A percentile compares a stretch with the other conserved stretches of the same genome.
phyloP scores from a whole-genome alignment of 1,140 invertebrate species.

The Oscheius sp. region DNA sequence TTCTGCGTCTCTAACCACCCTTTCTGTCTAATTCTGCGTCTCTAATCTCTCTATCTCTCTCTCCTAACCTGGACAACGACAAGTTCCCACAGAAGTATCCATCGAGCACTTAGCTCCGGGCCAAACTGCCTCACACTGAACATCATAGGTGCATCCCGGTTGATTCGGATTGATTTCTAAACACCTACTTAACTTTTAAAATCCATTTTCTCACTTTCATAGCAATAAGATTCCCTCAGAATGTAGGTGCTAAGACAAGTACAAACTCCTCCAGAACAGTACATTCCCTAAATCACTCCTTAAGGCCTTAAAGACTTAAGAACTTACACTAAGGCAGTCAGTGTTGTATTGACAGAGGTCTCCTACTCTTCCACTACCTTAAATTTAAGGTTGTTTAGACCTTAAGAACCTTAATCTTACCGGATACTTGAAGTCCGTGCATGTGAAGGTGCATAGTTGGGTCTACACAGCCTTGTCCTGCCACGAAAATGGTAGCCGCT shows the following conservation, averaged over 20 bases:
- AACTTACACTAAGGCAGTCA: conserved; percentile 37
- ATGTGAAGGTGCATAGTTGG: conserved; percentile 31
- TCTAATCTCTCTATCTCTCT: too few species aligned
- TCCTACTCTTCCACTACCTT: conserved; percentile 35
- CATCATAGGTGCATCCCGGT: conserved; percentile 40
- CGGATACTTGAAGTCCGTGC: conserved; percentile 31
- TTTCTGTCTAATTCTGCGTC: too few species aligned
- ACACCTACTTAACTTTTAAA: neutral
- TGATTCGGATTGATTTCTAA: conserved; percentile 43
- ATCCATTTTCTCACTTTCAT: conserved; percentile 34
- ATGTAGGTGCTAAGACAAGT: conserved; percentile 39
- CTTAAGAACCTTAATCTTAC: too few species aligned
- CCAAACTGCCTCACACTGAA: conserved; percentile 41
- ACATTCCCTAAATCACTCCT: conserved; percentile 36
- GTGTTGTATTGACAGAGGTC: conserved; percentile 41
- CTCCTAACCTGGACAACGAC: conserved; percentile 31
- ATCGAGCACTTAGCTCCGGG: conserved; percentile 38
- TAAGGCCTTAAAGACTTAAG: neutral
- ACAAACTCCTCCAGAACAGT: conserved; percentile 36
- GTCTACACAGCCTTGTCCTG: conserved; percentile 28
- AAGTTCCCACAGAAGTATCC: conserved; percentile 36
- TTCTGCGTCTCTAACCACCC: too few species aligned
- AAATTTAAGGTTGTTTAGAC: too few species aligned
- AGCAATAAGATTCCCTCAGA: conserved; percentile 38
- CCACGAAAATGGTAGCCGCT: conserved; percentile 11